Percentiles rank a stretch among this genome's conserved stretches.
phyloP scores from a whole-genome alignment of 2,888 invertebrate genomes.

The Syritta pipiens region DNA sequence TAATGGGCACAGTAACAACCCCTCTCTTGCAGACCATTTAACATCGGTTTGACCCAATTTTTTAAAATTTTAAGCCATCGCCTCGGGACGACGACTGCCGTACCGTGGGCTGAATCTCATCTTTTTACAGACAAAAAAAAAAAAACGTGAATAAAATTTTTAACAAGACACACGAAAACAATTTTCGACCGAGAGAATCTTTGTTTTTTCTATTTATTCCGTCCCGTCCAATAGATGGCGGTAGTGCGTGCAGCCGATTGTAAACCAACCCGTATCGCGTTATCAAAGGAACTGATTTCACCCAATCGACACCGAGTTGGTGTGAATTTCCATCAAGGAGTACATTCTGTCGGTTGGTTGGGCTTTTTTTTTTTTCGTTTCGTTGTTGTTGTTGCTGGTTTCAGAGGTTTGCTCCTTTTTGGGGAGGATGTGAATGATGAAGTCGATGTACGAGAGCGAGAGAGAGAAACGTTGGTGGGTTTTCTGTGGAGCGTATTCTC shows the following conservation, averaged over 20 bases:
- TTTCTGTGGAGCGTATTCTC: too few species aligned
- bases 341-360: constrained; percentile 43
- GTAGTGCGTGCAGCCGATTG: constrained; percentile 48
- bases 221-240: constrained; percentile 60
- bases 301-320: constrained; percentile 67
- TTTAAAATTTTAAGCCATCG: neutral
- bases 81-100: too few species aligned
- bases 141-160: constrained; percentile 1
- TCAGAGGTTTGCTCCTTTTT: too few species aligned
- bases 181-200: too few species aligned
- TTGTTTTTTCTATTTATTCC: too few species aligned
- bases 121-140: constrained; percentile 1
- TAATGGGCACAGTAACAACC: constrained; percentile 41
- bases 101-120: neutral
- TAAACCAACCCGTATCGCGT: constrained; percentile 66
- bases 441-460: constrained; percentile 19
- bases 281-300: constrained; percentile 69
- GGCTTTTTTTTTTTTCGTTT: constrained; percentile 7
- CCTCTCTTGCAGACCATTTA: constrained; percentile 42
- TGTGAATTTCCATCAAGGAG: constrained; percentile 62
- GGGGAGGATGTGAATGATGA: constrained; percentile 38
- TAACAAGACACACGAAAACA: neutral
- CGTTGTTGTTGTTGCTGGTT: constrained; percentile 24
- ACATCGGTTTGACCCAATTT: constrained; percentile 50
- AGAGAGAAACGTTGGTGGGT: neutral